Conservation (phyloP, 2,888 invertebrate genomes). For the Mythimna impura region DNA sequence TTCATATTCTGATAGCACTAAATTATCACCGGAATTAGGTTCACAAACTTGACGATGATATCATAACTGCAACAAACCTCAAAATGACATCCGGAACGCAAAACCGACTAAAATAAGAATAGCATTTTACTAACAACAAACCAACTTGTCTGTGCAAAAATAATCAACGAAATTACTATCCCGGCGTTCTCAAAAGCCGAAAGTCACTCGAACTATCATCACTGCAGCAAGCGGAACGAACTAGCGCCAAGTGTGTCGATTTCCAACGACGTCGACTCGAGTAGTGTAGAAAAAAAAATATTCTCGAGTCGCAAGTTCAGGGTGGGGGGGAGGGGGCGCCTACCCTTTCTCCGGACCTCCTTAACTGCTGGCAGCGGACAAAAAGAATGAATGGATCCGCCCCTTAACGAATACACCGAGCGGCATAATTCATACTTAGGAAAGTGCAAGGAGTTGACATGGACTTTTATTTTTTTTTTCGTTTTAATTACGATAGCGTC, state of each 20-base stretch:
- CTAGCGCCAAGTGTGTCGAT: constrained; percentile 90
- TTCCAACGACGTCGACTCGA: constrained; percentile 84
- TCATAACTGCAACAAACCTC: constrained; percentile 6
- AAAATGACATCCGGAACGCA: constrained; percentile 8
- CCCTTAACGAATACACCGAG: constrained; percentile 90
- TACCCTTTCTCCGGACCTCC: constrained; percentile 84
- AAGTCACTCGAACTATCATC: constrained; percentile 89
- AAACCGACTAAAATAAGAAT: constrained; percentile 43
- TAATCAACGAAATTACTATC: constrained; percentile 76
- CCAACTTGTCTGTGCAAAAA: constrained; percentile 62
- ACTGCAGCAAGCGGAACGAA: constrained; percentile 85
- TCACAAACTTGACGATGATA: constrained; percentile 36
- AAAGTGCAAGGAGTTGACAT: constrained; percentile 89
- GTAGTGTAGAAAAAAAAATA: constrained; percentile 88
- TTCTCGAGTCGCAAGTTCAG: constrained; percentile 89
- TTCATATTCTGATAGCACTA: constrained; percentile 25
- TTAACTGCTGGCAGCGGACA: constrained; percentile 89
- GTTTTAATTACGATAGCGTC: constrained; percentile 74
- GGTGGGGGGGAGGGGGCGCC: constrained; percentile 72
- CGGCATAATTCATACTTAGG: constrained; percentile 90
- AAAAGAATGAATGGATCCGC: constrained; percentile 91
- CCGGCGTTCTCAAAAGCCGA: constrained; percentile 74
- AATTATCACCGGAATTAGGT: constrained; percentile 38
- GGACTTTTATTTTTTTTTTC: constrained; percentile 75
- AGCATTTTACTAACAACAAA: constrained; percentile 48